Base-by-base conservation (phyloP, 2,888 invertebrate genomes). In the Amblyjoppa proteus region DNA sequence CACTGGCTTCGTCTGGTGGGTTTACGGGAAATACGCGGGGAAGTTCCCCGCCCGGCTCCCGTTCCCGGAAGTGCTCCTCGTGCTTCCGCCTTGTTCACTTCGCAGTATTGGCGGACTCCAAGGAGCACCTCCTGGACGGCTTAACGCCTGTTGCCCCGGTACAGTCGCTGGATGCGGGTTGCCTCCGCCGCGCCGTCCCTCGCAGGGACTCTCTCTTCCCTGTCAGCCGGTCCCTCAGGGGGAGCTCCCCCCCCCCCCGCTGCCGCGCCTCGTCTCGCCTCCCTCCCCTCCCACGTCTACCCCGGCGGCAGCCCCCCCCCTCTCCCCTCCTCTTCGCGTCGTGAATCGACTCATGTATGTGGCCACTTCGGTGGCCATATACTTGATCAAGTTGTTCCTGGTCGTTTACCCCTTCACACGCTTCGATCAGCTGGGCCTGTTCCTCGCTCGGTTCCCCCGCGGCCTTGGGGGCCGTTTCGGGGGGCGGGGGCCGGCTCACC, bases 91-190 rank as follows among this genome's bases (percentile, higher is more conserved):
- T 49, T 45, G 3, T 16, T 31, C 20, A 61, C 41, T 6, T 16
- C 13, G n/a, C 75, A 75, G 45, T 64, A 41, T 2, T 64, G n/a
- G 2, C 49, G 61, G 1, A 45, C 41, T 4, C 75, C 75, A 3
- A 56, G 34, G n/a, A 75, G 38, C 75, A 75, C 75, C 13, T 61
- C 75, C 45, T 64, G 75, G 38, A 58, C 75, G 5, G 75, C 61
- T 34, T 49, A 16, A 1, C 64, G 61, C 13, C 41, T 34, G 20
- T 61, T 75, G 7, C 45, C 6, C 0, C 75, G 38, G 4, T 49
- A 75, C 16, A 75, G 61, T 3, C 20, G 25, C 41, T 75, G 61
- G 11, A 61, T n/a, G 7, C 61, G 16, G 16, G 61, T 20, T 5
- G 75, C 75, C 41, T n/a, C 28, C 53, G 28, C 31, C 1, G 9